Conservation (phyloP, 2,113 vertebrate species). For the Psittacara wagleri region DNA sequence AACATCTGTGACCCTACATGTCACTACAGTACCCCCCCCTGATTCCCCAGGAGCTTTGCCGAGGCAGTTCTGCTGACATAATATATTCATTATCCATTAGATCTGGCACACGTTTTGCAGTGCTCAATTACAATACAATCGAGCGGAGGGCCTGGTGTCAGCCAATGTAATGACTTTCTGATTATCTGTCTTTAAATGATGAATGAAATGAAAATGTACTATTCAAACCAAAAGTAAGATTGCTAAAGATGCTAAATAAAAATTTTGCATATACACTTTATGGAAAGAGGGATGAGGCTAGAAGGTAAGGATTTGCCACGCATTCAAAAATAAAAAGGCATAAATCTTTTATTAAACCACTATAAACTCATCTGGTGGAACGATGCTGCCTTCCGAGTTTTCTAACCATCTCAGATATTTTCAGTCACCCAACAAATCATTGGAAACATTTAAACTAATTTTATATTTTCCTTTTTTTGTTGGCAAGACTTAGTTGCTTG, state of each 20-base stretch:
- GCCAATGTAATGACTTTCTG: constrained; percentile 97
- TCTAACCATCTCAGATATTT: neutral
- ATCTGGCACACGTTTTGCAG: constrained; percentile 76
- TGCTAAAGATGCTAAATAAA: constrained; percentile 73
- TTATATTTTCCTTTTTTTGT: neutral
- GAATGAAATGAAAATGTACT: constrained; percentile 94
- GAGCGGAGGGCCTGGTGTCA: constrained; percentile 81
- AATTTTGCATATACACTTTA: constrained; percentile 36
- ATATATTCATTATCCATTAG: constrained; percentile 86
- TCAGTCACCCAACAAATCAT: neutral
- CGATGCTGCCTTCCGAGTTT: neutral
- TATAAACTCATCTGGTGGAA: neutral
- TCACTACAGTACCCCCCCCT: constrained; percentile 60
- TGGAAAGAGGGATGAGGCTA: constrained; percentile 16
- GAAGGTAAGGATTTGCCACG: neutral
- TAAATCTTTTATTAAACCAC: constrained; percentile 4
- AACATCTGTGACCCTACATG: constrained; percentile 76
- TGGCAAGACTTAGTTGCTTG: neutral
- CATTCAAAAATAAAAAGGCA: neutral
- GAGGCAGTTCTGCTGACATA: constrained; percentile 77
- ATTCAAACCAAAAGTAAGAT: constrained; percentile 74
- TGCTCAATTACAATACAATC: constrained; percentile 93
- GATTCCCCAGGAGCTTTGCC: constrained; percentile 69
- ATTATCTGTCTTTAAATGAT: constrained; percentile 99
- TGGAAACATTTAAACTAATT: constrained; percentile 4